Conservation (phyloP, 2,113 vertebrate species). For the Camelus bactrianus region DNA sequence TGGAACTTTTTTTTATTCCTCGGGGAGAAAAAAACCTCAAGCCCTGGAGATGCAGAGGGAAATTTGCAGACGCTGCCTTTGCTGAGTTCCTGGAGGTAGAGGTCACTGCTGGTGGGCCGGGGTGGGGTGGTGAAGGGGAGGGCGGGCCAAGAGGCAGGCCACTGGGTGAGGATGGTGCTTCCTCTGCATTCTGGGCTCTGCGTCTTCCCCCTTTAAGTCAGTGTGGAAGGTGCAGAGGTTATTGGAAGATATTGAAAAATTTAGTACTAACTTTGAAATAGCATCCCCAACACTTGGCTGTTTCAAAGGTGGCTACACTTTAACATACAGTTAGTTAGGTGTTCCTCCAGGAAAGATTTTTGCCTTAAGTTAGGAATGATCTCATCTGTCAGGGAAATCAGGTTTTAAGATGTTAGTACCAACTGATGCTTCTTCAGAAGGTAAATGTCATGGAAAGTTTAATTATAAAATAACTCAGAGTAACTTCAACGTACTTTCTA, state of each 20-base stretch:
- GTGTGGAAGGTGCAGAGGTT: conserved; percentile 76
- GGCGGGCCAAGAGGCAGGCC: background rate
- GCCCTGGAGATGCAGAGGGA: conserved; percentile 80
- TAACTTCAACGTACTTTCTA: background rate
- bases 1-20: conserved; percentile 40
- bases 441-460: background rate
- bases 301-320: conserved; percentile 51
- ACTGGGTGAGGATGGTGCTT: conserved; percentile 53
- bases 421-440: conserved; percentile 62
- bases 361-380: conserved; percentile 32
- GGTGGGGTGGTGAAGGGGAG: background rate
- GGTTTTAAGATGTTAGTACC: conserved; percentile 38
- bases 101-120: background rate
- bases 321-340: background rate
- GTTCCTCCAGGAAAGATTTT: background rate
- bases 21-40: conserved; percentile 63
- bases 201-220: conserved; percentile 77
- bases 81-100: conserved; percentile 70
- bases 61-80: conserved; percentile 73
- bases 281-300: conserved; percentile 37
- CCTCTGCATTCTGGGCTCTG: conserved; percentile 62
- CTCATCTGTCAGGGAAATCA: conserved; percentile 50
- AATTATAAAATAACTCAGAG: conserved; percentile 66
- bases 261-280: conserved; percentile 74
- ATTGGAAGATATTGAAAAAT: conserved; percentile 70